Base-by-base conservation (phyloP, 2,888 invertebrate species). In the Lasioglossum lativentre region DNA sequence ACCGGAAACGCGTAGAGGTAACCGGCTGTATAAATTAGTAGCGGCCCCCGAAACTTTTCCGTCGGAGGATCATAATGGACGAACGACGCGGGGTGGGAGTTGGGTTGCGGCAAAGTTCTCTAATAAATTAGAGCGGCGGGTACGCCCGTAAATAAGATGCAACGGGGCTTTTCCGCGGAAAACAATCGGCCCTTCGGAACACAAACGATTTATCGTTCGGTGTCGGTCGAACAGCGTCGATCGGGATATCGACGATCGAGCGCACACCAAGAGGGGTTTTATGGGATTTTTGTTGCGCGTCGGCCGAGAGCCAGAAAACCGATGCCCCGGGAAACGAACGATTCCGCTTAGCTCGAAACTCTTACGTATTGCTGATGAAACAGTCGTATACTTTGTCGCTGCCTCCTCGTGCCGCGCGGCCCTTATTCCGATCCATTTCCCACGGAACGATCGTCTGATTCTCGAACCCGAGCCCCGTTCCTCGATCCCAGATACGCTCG, bases 311-410 rank as follows among this genome's bases (percentile, higher is more conserved):
- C 45, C 45, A 19, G 42, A 34, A 72, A 72, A 42, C 19, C 63
- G 72, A 78, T 72, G 72, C 76, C 76, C 30, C n/a, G 76, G 52
- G 38, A 56, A 59, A 74, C 45, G 68, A 27, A 71, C 83, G 47
- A 73, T 74, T 52, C 40, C 74, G 77, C 82, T 77, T 66, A 82
- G 56, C 78, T 42, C 45, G 74, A n/a, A 42, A 63, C 78, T 75
- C 78, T 83, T 84, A 78, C 74, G 83, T 84, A 84, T 78, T 71
- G 83, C 84, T 83, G 84, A 82, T 84, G 83, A 84, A 84, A 84
- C 84, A 74, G 73, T 75, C 84, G 78, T 82, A 78, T 40, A 83
- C 83, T 75, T 63, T 71, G 77, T 74, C 78, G 78, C 59, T 30
- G 78, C 59, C 74, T 59, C 45, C 56, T 66, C 45, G 27, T 34